Conservation (phyloP, 2,113 vertebrate genomes). For the Chaenocephalus aceratus region DNA sequence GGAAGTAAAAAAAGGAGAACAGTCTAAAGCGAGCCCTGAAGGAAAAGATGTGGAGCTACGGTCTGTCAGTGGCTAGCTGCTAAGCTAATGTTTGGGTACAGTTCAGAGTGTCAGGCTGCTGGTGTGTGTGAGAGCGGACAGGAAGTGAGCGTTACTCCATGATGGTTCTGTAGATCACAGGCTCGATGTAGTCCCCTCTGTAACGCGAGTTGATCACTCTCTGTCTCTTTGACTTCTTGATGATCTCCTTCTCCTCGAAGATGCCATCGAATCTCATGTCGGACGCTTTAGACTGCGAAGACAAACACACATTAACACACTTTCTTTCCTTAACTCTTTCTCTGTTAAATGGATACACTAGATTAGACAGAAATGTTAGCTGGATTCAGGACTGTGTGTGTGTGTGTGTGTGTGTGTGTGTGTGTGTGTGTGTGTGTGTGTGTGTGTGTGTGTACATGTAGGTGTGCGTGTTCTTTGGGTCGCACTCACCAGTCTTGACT, state of each 20-base stretch:
- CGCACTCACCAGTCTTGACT: conserved; percentile 91
- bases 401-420: too few relatives aligned
- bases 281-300: conserved; percentile 93
- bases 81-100: conserved; percentile 49
- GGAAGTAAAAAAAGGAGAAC: conserved; percentile 27
- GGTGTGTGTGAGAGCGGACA: conserved; percentile 10
- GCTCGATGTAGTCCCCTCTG: conserved; percentile 97
- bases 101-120: conserved; percentile 73
- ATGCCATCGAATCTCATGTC: conserved; percentile 99
- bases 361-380: too few relatives aligned
- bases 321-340: neutral
- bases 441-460: too few relatives aligned
- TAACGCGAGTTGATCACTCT: conserved; percentile 98
- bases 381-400: neutral
- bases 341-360: neutral
- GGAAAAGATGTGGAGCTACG: conserved; percentile 46
- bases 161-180: conserved; percentile 97
- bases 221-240: conserved; percentile 95
- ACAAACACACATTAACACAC: conserved; percentile 21
- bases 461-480: neutral
- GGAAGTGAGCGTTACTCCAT: conserved; percentile 89
- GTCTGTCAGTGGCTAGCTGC: conserved; percentile 56
- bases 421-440: too few relatives aligned
- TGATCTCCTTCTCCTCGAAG: conserved; percentile 96
- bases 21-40: conserved; percentile 38